Base-by-base conservation (phyloP, 2,113 vertebrate genomes). In the Macheiramphus alcinus region DNA sequence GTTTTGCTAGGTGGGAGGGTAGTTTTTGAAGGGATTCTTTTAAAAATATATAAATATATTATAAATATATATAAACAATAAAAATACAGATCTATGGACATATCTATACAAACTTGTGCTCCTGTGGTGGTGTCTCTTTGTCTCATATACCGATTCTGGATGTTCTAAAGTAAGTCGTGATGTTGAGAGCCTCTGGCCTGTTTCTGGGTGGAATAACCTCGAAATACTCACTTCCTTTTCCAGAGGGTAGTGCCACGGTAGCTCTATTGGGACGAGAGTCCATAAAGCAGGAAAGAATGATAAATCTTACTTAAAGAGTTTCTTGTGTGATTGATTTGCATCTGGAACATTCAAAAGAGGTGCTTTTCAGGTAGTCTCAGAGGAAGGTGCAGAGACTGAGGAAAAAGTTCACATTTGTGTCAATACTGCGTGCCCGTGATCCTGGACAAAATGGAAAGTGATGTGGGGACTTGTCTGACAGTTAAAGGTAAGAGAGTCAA, bases 21-120 rank as follows among this genome's bases (percentile, higher is more conserved):
- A 93, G 88, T 66, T 97, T 97, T 97, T 95, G 94, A 82, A 85
- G 87, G 95, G 96, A 75, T 97, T 98, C 80, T 97, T 97, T 96
- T 85, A 97, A 97, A 97, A 80, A 92, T 27, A 87, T 95, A 97
- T 65, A 96, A 97, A 96, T 97, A 96, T 96, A 97, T 97, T 96
- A 96, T 91, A 97, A 97, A 96, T 95, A 96, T 93, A 88, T 96
- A 95, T 94, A 76, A 97, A 67, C 79, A 93, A 97, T 94, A 97
- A 96, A 96, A 94, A 90, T 90, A 95, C n/a, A 97, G 95, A 92
- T 92, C 91, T 97, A 93, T 97, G 94, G 74, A 97, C 87, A 92
- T 88, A 96, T 75, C 93, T 94, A 4, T 94, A 94, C 21, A 43
- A 84, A 52, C 11, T 47, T 20, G 55, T 52, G 66, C 42, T 68